phyloP scores from a whole-genome alignment of 2,113 vertebrate genomes.

The Paraplagusia blochii region DNA sequence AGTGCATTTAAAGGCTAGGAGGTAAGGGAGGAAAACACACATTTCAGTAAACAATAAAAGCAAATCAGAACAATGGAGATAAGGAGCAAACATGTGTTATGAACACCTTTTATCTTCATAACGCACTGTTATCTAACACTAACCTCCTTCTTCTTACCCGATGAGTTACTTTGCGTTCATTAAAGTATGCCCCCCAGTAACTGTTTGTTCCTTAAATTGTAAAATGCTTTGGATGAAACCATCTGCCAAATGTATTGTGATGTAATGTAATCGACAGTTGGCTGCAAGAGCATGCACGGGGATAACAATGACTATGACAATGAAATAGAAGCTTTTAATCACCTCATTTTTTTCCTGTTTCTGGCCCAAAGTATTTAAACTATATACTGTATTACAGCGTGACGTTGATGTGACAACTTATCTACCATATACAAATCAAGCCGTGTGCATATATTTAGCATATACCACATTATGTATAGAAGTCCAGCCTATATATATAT shows the following conservation, averaged over 20 bases:
- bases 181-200: too few species aligned
- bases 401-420: neutral
- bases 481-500: constrained; percentile 21
- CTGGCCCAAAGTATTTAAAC: constrained; percentile 11
- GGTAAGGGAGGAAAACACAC: too few species aligned
- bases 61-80: too few species aligned
- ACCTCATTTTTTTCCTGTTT: constrained; percentile 7
- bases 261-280: neutral
- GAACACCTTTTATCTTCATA: too few species aligned
- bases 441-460: neutral
- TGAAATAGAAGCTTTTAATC: constrained; percentile 8
- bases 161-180: too few species aligned
- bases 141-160: too few species aligned
- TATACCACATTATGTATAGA: constrained; percentile 29
- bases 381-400: neutral
- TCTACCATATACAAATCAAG: neutral
- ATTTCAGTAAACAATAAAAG: too few species aligned
- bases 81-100: too few species aligned
- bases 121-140: too few species aligned
- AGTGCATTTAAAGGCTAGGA: too few species aligned
- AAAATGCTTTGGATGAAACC: neutral
- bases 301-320: constrained; percentile 11
- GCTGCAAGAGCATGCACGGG: constrained; percentile 4
- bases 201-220: too few species aligned
- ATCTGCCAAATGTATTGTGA: neutral